Evolutionary conservation across 2,797 vertebrate species (phyloP), one percentile per base, ranked within the genome.

Genomic region (Typhlichthys eigenmanni): DNA sequence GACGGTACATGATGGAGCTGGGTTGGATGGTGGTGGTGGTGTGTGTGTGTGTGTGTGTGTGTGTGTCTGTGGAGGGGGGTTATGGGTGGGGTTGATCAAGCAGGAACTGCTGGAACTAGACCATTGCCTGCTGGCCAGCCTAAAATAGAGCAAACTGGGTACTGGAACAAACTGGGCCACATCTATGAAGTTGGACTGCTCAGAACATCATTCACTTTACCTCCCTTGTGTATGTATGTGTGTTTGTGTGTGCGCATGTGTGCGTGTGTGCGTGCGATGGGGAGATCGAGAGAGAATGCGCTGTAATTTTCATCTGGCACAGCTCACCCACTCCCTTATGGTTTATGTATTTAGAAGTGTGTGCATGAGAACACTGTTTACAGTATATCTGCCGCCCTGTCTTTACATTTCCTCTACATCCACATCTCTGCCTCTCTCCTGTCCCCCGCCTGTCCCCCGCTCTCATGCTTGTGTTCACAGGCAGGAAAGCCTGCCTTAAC

Each of bases 121-220:
- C 78, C 68, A 67, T 75, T 67, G 75, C 24, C 47, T 13, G 58
- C 12, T 24, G 7, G 47, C 58, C 54, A 34, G 62, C 80, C 80
- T 71, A 76, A 87, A 85, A 87, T 80, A 87, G 76, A 79, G 68
- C 56, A 48, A 75, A 66, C 51, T 12, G 70, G 52, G 71, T 61
- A 64, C 62, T 62, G 60, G 9, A 64, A 52, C 63, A 66, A 68
- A 72, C 68, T 73, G 72, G 75, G 73, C 55, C 79, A 66, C 64
- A 14, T 77, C 66, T 55, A 61, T 46, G 13, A 51, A 38, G 29
- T 61, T 58, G 11, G 71, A 58, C 60, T 56, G 73, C 53, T 71
- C 52, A 51, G 47, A 14, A 48, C 62, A 58, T 43, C 50, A 14
- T 38, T 19, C 13, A n/a, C 17, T 53, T 17, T 24, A 13, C 34